A percentile compares a stretch with the other conserved stretches of the same genome.
Conservation (phyloP, 1,140 invertebrate genomes). For the Magallana gigas region DNA sequence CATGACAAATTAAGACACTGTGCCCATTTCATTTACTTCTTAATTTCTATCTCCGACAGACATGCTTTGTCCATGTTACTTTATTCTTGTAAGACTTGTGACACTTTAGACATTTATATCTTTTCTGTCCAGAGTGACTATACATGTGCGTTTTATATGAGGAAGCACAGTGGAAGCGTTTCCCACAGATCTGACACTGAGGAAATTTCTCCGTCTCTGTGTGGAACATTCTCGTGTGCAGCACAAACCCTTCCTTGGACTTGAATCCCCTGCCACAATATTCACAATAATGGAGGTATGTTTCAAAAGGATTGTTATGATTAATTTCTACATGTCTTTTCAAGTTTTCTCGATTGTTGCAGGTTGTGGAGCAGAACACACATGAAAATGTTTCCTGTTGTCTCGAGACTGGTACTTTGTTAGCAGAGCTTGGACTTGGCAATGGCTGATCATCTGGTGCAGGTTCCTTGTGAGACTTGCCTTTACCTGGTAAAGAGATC, state of each 20-base stretch:
- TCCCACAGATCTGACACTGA: background rate
- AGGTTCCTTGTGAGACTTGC: too few species aligned
- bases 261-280: conserved; percentile 39
- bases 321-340: background rate
- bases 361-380: conserved; percentile 27
- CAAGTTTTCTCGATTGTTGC: background rate
- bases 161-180: conserved; percentile 26
- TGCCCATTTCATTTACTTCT: too few species aligned
- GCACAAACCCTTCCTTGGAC: conserved; percentile 12
- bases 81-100: conserved; percentile 3
- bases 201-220: conserved; percentile 21
- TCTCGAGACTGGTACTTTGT: background rate
- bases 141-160: background rate
- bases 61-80: background rate
- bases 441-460: too few species aligned
- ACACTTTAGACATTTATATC: conserved; percentile 21
- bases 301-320: conserved; percentile 23
- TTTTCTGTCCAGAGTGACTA: conserved; percentile 11
- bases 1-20: too few species aligned
- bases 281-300: background rate
- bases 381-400: conserved; percentile 33
- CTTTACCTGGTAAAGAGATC: background rate
- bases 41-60: background rate
- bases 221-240: conserved; percentile 33
- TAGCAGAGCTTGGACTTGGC: background rate